A percentile compares a stretch with the other conserved stretches of the same genome.
phyloP scores from a whole-genome alignment of 2,888 invertebrate species.

The Agrochola circellaris region DNA sequence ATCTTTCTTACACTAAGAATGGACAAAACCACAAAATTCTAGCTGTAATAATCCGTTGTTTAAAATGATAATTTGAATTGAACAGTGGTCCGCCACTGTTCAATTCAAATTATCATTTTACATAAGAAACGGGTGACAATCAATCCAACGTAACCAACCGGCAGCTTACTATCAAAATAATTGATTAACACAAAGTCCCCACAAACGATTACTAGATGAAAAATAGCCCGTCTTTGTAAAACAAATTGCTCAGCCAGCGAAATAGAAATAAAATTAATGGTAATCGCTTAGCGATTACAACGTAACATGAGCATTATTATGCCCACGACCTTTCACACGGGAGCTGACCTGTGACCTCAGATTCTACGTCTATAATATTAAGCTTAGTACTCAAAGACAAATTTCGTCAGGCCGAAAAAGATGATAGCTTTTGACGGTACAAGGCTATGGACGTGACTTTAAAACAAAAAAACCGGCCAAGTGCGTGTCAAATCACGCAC shows the following conservation, averaged over 20 bases:
- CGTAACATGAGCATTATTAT: conserved; percentile 46
- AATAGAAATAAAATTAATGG: conserved; percentile 63
- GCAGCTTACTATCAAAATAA: conserved; percentile 32
- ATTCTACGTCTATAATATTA: conserved; percentile 13
- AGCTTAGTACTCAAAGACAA: not conserved
- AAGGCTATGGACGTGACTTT: not conserved
- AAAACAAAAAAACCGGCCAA: not conserved
- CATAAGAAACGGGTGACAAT: conserved; percentile 14
- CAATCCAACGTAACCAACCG: not conserved
- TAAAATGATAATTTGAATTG: no score
- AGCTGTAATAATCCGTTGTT: no score
- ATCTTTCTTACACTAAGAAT: no score
- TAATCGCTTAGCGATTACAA: conserved; percentile 60
- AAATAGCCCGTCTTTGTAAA: conserved; percentile 47
- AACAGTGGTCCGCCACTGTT: no score
- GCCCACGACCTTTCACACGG: conserved; percentile 64
- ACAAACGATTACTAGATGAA: conserved; percentile 52
- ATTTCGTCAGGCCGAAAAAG: not conserved
- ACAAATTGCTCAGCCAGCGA: conserved; percentile 53
- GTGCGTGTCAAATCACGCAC: no score
- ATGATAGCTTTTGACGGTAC: not conserved
- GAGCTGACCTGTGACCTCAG: conserved; percentile 63
- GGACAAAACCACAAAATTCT: not conserved
- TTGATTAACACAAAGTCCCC: conserved; percentile 31
- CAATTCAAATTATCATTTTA: not conserved